A percentile compares a stretch with the other conserved stretches of the same genome.
These are phyloP conservation scores for Crypturellus tataupa DNA, from an alignment of 2,797 vertebrate species.

Conservation along the genomic window DNA sequence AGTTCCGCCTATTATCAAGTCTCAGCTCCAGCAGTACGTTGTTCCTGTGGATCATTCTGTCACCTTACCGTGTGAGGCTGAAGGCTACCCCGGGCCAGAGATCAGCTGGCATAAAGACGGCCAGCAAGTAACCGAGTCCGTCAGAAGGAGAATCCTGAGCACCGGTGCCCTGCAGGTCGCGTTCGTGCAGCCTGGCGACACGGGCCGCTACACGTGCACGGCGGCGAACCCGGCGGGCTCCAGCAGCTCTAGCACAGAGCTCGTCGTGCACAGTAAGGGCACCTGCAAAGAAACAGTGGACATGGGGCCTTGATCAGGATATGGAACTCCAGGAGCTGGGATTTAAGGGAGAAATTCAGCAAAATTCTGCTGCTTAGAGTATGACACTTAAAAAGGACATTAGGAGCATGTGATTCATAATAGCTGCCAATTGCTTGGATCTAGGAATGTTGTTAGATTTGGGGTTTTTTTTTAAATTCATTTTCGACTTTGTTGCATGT, in stretches of 20 bases:
- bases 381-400: background rate
- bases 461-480: background rate
- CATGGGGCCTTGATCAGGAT: background rate
- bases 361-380: background rate
- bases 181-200: constrained; percentile 86
- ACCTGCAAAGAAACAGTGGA: accelerated
- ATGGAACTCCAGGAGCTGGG: background rate
- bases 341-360: background rate
- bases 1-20: constrained; percentile 92
- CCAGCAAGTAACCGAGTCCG: constrained; percentile 81
- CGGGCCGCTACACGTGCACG: constrained; percentile 89
- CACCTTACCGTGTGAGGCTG: constrained; percentile 86
- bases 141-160: constrained; percentile 86
- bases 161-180: constrained; percentile 91
- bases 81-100: constrained; percentile 87
- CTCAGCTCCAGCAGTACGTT: constrained; percentile 80
- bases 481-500: background rate
- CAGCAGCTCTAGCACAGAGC: constrained; percentile 81
- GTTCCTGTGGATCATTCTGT: constrained; percentile 88
- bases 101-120: constrained; percentile 92
- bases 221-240: constrained; percentile 91
- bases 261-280: constrained; percentile 88
- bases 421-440: background rate
- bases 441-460: background rate
- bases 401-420: background rate